Percentiles rank a stretch among this genome's conserved stretches.
phyloP scores from a whole-genome alignment of 1,140 invertebrate genomes.

The Euura lappo region DNA sequence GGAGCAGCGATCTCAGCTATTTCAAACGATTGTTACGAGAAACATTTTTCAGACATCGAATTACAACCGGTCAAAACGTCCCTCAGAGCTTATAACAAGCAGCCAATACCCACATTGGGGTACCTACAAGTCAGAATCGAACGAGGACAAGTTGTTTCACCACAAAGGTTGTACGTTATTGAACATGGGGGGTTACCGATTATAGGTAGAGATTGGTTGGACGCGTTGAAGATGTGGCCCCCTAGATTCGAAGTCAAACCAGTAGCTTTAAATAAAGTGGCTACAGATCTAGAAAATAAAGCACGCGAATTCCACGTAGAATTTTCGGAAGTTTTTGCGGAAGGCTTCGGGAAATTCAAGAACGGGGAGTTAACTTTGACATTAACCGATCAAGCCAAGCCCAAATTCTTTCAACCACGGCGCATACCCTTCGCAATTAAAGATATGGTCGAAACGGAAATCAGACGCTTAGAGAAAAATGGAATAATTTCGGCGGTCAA shows the following conservation, averaged over 20 bases:
- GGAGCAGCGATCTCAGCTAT: no score
- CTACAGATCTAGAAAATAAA: neutral
- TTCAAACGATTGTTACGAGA: no score
- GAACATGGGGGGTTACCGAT: neutral
- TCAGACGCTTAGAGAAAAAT: constrained; percentile 22
- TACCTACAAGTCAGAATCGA: neutral
- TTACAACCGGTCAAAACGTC: no score
- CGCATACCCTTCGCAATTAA: neutral
- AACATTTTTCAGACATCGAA: no score
- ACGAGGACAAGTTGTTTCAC: neutral
- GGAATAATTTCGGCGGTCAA: constrained; percentile 25
- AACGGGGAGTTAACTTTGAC: neutral
- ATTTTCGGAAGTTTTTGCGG: neutral
- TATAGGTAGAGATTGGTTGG: neutral
- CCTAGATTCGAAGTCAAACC: neutral
- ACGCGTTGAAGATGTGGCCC: neutral
- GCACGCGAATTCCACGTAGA: neutral
- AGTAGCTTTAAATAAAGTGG: neutral
- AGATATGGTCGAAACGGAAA: no score
- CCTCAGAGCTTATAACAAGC: no score
- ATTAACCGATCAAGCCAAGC: neutral
- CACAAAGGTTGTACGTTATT: neutral
- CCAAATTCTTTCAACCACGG: neutral
- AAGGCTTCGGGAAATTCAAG: neutral
- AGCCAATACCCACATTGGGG: no score